Evolutionary conservation across 2,888 invertebrate species (phyloP), one percentile per base, ranked within the genome.

Genomic region (Trissoscelio sp.): DNA sequence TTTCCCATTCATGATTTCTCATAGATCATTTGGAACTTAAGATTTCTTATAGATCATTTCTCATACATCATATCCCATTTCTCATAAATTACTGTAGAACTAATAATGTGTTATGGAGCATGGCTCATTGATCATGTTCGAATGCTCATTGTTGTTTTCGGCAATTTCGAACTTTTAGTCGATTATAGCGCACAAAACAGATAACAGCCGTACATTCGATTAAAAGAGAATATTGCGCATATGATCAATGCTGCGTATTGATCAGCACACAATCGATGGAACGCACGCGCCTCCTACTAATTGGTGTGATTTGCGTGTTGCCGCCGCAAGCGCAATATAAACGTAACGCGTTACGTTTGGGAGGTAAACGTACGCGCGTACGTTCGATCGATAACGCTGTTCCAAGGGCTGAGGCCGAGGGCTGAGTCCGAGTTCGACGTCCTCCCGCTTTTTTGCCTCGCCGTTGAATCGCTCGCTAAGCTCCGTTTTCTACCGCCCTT

Each of bases 281-380:
- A 75, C 67, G 58, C 67, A 53, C 67, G 67, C 75, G 74, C 64
- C 69, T 58, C 62, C 24, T 48, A 28, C 60, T 79, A 79, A 82
- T 79, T 79, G 79, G 75, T 37, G 55, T 70, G 79, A 82, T 82
- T 82, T 82, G 82, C 79, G 82, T 74, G 74, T 58, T 70, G 70
- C 67, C 74, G 55, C 69, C 69, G 75, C 74, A 70, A 75, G 72
- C 75, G 82, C 70, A 73, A 74, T 78, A 70, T 73, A 78, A 78
- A 74, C 67, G 74, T 72, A 72, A 73, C 69, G 64, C 69, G 62
- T 77, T 77, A 77, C 69, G 69, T 77, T 69, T 58, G 69, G 69
- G 77, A 74, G 80, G 80, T 67, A 80, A 80, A 80, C 70, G 79
- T 60, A 73, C 67, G 62, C 73, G 74, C 75, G 67, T 67, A 77